Evolutionary conservation across 2,888 invertebrate genomes (phyloP).

Genomic region (Marasmarcha lunaedactyla): DNA sequence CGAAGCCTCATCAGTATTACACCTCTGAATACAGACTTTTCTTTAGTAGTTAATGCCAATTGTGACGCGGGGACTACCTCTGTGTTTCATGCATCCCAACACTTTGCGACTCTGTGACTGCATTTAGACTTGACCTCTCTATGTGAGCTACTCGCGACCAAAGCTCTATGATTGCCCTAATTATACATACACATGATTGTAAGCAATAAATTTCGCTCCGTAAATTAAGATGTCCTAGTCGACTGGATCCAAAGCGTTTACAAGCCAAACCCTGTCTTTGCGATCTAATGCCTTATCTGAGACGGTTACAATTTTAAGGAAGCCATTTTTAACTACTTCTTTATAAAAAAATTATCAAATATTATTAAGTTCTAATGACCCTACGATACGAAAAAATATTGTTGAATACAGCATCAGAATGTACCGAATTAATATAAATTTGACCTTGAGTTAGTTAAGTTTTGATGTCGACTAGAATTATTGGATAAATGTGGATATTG

Average conservation of each 20-base stretch:
- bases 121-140: conserved; percentile 32
- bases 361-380: too few relatives aligned
- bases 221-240: not conserved
- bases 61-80: conserved; percentile 19
- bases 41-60: conserved; percentile 21
- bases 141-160: conserved; percentile 34
- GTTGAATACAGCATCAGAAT: too few relatives aligned
- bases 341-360: too few relatives aligned
- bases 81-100: conserved; percentile 28
- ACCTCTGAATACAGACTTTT: conserved; percentile 50
- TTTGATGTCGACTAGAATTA: too few relatives aligned
- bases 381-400: too few relatives aligned
- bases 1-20: conserved; percentile 8
- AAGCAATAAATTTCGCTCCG: conserved; percentile 41
- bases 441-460: too few relatives aligned
- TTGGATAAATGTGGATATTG: too few relatives aligned
- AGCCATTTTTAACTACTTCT: too few relatives aligned
- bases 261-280: too few relatives aligned
- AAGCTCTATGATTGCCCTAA: conserved; percentile 36
- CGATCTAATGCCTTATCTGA: too few relatives aligned
- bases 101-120: conserved; percentile 52
- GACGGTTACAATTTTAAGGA: not conserved
- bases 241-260: not conserved
- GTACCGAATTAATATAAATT: too few relatives aligned
- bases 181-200: conserved; percentile 31